A percentile compares a stretch with the other conserved stretches of the same genome.
phyloP scores from a whole-genome alignment of 2,888 invertebrate species.

The Dendrolimus houi region DNA sequence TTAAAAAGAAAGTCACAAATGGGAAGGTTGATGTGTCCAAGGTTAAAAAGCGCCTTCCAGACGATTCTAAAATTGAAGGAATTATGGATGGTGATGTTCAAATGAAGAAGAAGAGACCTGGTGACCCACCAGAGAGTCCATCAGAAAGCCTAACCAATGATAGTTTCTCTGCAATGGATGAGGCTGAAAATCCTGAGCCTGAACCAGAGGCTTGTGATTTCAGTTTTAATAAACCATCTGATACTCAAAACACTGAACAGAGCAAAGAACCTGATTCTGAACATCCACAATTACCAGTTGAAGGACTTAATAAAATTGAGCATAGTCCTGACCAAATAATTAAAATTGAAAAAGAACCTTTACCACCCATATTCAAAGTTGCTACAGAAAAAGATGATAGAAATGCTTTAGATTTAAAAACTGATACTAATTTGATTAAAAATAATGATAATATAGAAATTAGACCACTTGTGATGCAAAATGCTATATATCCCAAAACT shows the following conservation, averaged over 20 bases:
- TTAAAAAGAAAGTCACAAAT: constrained; percentile 62
- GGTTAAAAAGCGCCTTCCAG: constrained; percentile 76
- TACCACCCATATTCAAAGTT: constrained; percentile 45
- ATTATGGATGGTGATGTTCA: constrained; percentile 77
- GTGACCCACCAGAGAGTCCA: constrained; percentile 83
- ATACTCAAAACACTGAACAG: constrained; percentile 55
- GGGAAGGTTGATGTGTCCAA: constrained; percentile 72
- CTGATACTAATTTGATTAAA: constrained; percentile 44
- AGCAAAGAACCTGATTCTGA: constrained; percentile 54
- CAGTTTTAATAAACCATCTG: constrained; percentile 61
- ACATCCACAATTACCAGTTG: constrained; percentile 31
- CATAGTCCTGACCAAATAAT: constrained; percentile 39
- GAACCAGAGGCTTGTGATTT: constrained; percentile 68
- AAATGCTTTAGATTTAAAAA: constrained; percentile 56
- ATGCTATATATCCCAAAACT: constrained; percentile 69
- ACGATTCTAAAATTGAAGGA: constrained; percentile 75
- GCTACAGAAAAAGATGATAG: constrained; percentile 55
- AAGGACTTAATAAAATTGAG: constrained; percentile 50
- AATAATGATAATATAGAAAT: constrained; percentile 43
- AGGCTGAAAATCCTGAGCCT: constrained; percentile 74
- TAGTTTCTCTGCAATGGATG: constrained; percentile 88
- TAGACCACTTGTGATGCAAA: constrained; percentile 37
- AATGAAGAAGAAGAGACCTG: constrained; percentile 71
- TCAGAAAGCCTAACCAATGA: constrained; percentile 90
- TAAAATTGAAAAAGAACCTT: constrained; percentile 58